Evolutionary conservation across 2,888 invertebrate species (phyloP), one percentile per base, ranked within the genome.

Genomic region (Brachypterus glaber): DNA sequence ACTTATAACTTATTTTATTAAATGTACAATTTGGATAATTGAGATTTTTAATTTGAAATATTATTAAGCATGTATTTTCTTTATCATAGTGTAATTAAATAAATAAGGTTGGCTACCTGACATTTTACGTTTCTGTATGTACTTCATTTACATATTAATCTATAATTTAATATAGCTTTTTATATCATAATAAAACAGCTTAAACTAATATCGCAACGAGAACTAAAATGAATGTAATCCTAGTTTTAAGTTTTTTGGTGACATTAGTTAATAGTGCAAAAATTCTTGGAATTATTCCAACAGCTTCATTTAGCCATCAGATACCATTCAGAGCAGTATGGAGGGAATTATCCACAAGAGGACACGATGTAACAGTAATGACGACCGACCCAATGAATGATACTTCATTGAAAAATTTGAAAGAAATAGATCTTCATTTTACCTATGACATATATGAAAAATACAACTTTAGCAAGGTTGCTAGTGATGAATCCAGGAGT

Each of bases 371-470:
- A 5, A 52, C 54, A 3, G 43, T 48, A 4, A 35, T 59, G 2
- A 53, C 55, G 13, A 49, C 52, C 8, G 43, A 50, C 17, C 44
- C 41, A n/a, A 43, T 40, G 11, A 41, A 41, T 8, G 30, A 36
- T n/a, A 11, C 8, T 2, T 25, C 11, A 15, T 13, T 40, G 4
- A 21, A 31, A 13, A 64, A 63, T 39, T 35, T 63, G 1, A 62
- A 54, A 12, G 59, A 64, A 52, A 62, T 65, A 1, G 59, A 63
- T 40, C 44, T 62, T 1, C 15, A 57, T 31, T 51, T 53, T 26
- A 45, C 64, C 0, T 66, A 69, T 33, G 45, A 53, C 4, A 46
- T 49, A 7, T 46, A n/a, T 38, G 39, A 46, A 15, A 33, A 37
- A 7, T 32, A 46, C 31, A 45, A 49, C 35, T 33, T 49, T 32